These are phyloP conservation scores for Chlorodrepanis virens DNA, from an alignment of 2,113 vertebrate genomes.

Conservation along the genomic window DNA sequence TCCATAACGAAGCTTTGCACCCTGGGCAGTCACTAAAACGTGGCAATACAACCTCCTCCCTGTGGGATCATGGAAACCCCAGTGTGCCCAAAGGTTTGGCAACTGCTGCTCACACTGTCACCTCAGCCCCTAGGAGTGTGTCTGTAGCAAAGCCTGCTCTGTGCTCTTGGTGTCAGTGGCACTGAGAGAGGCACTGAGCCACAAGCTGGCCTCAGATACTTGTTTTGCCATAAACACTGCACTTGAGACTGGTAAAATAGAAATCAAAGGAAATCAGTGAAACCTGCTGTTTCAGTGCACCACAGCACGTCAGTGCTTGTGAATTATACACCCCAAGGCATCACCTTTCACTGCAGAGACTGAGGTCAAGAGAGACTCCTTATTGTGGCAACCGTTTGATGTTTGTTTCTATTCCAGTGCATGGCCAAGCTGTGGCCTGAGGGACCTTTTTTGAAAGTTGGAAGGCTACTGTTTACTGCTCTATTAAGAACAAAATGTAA, in stretches of 20 bases:
- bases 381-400: not conserved
- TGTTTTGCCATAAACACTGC: not conserved
- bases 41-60: not conserved
- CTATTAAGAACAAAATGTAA: slow-evolving; percentile 23
- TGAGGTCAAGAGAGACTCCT: not conserved
- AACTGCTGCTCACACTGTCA: not conserved
- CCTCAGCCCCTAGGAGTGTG: not conserved
- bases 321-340: not conserved
- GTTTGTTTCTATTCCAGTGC: not conserved
- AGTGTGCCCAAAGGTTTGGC: not conserved
- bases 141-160: not conserved
- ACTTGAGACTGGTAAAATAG: not conserved
- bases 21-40: not conserved
- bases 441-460: not conserved
- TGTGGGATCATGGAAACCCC: not conserved
- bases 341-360: not conserved
- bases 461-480: not conserved
- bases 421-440: not conserved
- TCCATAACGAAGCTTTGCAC: not conserved
- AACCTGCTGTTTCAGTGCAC: not conserved
- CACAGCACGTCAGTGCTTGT: fast-evolving
- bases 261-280: not conserved
- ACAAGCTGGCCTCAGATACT: not conserved
- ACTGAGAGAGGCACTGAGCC: not conserved
- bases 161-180: not conserved